Percentiles rank a stretch among this genome's conserved stretches.
phyloP scores from a whole-genome alignment of 1,140 invertebrate genomes.

The Euborellia annulipes region DNA sequence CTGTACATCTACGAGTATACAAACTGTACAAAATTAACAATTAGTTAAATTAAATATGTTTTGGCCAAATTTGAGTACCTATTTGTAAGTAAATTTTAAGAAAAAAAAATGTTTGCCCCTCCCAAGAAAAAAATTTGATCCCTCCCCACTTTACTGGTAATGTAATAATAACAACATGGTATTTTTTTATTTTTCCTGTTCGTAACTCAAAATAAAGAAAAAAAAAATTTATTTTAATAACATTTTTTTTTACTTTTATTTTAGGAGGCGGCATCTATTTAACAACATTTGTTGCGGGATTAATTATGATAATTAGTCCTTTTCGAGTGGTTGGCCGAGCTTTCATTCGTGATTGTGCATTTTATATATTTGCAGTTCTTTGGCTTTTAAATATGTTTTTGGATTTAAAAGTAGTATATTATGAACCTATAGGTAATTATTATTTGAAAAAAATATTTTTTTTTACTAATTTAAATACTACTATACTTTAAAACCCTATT shows the following conservation, averaged over 20 bases:
- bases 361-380: constrained; percentile 39
- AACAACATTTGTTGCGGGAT: constrained; percentile 44
- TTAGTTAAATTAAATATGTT: too few relatives aligned
- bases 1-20: too few relatives aligned
- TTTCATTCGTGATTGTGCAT: constrained; percentile 47
- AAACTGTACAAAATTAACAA: too few relatives aligned
- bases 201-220: too few relatives aligned
- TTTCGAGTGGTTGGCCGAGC: constrained; percentile 41
- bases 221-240: too few relatives aligned
- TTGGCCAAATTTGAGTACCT: too few relatives aligned
- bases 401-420: constrained; percentile 26
- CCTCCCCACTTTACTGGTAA: neutral
- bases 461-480: constrained; percentile 1
- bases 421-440: constrained; percentile 30
- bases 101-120: too few relatives aligned
- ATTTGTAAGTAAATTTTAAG: too few relatives aligned
- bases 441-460: neutral
- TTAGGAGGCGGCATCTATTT: constrained; percentile 51
- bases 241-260: neutral
- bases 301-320: constrained; percentile 37
- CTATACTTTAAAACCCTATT: too few relatives aligned
- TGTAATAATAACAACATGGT: neutral
- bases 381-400: constrained; percentile 33
- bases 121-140: too few relatives aligned
- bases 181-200: too few relatives aligned